Conservation (phyloP, 35 echinoderm and acorn worm genomes). For the Ptychodera flava region DNA sequence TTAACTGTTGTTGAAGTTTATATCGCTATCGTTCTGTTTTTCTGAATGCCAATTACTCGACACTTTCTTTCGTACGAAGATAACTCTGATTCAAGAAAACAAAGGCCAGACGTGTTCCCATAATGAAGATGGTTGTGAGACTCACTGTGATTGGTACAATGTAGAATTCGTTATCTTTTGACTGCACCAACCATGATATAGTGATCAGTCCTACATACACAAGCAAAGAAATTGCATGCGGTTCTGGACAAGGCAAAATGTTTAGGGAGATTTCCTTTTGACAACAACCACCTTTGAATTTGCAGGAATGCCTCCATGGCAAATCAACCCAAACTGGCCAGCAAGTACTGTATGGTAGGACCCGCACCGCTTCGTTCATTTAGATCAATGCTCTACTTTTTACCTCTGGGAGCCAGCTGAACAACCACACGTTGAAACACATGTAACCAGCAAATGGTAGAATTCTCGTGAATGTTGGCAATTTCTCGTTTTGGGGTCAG, state of each 20-base stretch:
- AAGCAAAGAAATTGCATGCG: background rate
- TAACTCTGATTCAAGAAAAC: background rate
- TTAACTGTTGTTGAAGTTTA: too few species aligned
- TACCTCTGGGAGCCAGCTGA: conserved; percentile 36
- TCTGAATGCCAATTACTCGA: too few species aligned
- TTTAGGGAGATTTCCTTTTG: background rate
- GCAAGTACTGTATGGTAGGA: conserved; percentile 56
- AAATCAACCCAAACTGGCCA: conserved; percentile 40
- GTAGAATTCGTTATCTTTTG: background rate
- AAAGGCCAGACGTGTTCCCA: background rate
- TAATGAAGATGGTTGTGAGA: background rate
- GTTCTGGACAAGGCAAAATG: background rate
- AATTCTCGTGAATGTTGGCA: conserved; percentile 37
- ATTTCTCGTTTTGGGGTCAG: too few species aligned
- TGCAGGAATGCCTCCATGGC: conserved; percentile 37
- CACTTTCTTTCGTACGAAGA: background rate
- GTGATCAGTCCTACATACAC: background rate
- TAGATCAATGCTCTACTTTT: conserved; percentile 48
- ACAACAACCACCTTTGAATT: conserved; percentile 15
- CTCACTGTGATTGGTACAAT: background rate
- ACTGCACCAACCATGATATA: background rate
- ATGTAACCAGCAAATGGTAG: conserved; percentile 51
- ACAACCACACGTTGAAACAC: conserved; percentile 21
- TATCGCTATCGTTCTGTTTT: too few species aligned
- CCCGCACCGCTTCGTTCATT: conserved; percentile 52